phyloP scores from a whole-genome alignment of 2,888 invertebrate species.

The Cetonia aurata region DNA sequence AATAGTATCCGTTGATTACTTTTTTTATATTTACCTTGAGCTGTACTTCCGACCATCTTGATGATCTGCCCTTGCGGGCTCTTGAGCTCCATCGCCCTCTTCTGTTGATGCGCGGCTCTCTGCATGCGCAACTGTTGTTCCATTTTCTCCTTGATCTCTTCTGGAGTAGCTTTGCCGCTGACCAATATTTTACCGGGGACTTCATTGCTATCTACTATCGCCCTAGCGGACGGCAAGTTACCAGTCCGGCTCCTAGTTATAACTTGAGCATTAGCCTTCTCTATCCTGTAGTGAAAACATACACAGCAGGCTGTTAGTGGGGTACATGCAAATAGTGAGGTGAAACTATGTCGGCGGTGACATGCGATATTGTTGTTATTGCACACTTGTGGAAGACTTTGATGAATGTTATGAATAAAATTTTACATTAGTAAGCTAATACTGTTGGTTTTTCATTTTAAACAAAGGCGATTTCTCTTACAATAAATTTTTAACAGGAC shows the following conservation, averaged over 20 bases:
- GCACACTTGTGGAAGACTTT: background rate
- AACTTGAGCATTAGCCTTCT: conserved; percentile 77
- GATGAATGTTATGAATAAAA: background rate
- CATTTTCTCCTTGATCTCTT: conserved; percentile 90
- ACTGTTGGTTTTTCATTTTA: too few relatives aligned
- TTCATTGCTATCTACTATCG: conserved; percentile 58
- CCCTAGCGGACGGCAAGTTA: conserved; percentile 71
- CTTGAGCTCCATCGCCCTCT: conserved; percentile 77
- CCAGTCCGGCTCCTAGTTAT: conserved; percentile 87
- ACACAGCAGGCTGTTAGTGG: conserved; percentile 50
- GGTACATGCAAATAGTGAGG: conserved; percentile 45
- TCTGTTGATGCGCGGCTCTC: conserved; percentile 90
- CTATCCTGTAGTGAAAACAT: conserved; percentile 68
- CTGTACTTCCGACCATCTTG: conserved; percentile 69
- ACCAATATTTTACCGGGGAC: conserved; percentile 65
- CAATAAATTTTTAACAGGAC: too few relatives aligned
- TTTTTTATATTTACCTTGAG: conserved; percentile 68
- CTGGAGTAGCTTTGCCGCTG: conserved; percentile 74
- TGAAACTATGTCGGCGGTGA: conserved; percentile 26
- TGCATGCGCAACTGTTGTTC: conserved; percentile 91
- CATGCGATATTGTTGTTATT: conserved; percentile 18
- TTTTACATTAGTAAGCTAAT: too few relatives aligned
- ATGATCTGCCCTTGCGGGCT: conserved; percentile 65
- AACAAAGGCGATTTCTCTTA: too few relatives aligned
- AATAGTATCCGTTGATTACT: background rate